These are phyloP conservation scores for Netelia virgata DNA, from an alignment of 2,888 invertebrate genomes.

Conservation along the genomic window DNA sequence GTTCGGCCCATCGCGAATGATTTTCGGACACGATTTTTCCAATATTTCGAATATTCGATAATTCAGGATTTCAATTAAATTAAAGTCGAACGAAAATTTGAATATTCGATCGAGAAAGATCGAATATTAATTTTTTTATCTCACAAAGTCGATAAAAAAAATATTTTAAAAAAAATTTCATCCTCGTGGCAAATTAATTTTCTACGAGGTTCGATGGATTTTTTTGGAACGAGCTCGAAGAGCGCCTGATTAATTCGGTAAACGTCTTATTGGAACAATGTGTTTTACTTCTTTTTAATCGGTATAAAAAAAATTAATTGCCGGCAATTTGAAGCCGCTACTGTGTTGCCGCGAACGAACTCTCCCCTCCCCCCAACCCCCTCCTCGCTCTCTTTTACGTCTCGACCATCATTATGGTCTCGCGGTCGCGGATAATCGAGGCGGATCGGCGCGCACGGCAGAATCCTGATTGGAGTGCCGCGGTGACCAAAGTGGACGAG, in stretches of 20 bases:
- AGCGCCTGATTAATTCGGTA: neutral
- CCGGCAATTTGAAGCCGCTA: conserved; percentile 15
- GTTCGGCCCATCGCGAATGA: neutral
- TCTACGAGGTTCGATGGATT: too few relatives aligned
- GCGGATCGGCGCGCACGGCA: conserved; percentile 50
- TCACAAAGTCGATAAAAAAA: too few relatives aligned
- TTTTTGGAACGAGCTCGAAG: too few relatives aligned
- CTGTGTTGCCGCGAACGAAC: conserved; percentile 19
- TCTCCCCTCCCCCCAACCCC: neutral
- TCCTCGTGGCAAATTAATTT: neutral
- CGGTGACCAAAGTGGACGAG: conserved; percentile 21
- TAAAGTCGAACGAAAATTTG: too few relatives aligned
- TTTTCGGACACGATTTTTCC: neutral
- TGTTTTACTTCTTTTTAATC: conserved; percentile 2
- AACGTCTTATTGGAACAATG: conserved; percentile 17
- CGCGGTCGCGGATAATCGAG: conserved; percentile 56
- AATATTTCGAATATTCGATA: too few relatives aligned
- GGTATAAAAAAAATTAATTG: conserved; percentile 39
- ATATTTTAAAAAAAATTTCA: neutral
- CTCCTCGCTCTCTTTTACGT: conserved; percentile 18
- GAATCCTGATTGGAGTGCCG: conserved; percentile 50
- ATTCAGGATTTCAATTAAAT: too few relatives aligned
- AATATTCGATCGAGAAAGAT: too few relatives aligned
- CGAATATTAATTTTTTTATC: too few relatives aligned
- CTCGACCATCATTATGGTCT: conserved; percentile 46